Percentiles rank a stretch among this genome's conserved stretches.
Conservation (phyloP, 2,797 vertebrate species). For the Tamandua tetradactyla region DNA sequence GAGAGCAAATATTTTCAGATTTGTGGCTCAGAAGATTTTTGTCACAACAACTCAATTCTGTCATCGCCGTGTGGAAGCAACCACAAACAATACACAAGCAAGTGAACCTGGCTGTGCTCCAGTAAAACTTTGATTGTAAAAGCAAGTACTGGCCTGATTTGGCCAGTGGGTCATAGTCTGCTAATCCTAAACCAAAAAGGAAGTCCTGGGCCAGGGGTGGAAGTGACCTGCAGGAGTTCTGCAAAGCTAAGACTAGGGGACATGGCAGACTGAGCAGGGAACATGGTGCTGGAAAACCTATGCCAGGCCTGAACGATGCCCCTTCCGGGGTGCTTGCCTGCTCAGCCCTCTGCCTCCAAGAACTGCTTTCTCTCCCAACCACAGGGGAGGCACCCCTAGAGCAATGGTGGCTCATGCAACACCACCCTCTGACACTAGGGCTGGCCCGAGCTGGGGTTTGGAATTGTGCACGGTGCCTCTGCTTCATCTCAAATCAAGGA, state of each 20-base stretch:
- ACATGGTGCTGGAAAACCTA: not conserved
- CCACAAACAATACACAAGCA: not conserved
- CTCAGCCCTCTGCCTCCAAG: not conserved
- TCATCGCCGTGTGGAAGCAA: not conserved
- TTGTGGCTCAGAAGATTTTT: not conserved
- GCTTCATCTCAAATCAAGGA: not conserved
- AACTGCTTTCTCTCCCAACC: not conserved
- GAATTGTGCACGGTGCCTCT: not conserved
- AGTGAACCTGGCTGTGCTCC: not conserved
- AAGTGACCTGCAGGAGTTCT: not conserved
- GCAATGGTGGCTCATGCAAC: fast-evolving
- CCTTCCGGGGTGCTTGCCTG: not conserved
- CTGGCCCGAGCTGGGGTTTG: fast-evolving
- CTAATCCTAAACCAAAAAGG: not conserved
- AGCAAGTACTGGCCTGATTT: not conserved
- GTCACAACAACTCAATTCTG: not conserved
- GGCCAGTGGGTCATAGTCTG: not conserved
- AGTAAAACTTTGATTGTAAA: not conserved
- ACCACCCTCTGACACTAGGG: not conserved
- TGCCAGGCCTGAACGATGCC: not conserved
- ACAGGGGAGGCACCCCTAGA: not conserved
- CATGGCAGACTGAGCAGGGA: not conserved
- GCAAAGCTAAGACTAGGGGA: not conserved
- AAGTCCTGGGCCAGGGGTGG: no score
- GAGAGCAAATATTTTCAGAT: not conserved